Conservation (phyloP, 2,888 invertebrate genomes). For the Acleris sparsana region DNA sequence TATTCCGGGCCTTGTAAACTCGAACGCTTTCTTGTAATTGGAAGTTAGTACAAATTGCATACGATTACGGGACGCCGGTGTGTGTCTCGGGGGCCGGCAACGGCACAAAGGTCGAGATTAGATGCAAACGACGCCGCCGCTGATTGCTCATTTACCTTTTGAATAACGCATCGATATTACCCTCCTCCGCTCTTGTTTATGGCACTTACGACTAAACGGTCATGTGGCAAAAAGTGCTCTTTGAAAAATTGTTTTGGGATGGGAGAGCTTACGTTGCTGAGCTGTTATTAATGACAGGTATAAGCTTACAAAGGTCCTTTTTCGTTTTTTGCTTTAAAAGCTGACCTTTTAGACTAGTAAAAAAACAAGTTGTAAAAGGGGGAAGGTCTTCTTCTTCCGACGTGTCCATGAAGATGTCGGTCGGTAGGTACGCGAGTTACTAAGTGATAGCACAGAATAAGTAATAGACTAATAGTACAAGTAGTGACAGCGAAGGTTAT, state of each 20-base stretch:
- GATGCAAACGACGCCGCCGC: slow-evolving; percentile 76
- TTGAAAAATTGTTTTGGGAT: slow-evolving; percentile 31
- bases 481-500: no score
- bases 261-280: slow-evolving; percentile 7
- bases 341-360: no score
- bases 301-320: not conserved
- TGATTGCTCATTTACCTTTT: slow-evolving; percentile 80
- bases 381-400: no score
- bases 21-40: slow-evolving; percentile 36
- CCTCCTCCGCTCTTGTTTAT: slow-evolving; percentile 48
- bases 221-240: slow-evolving; percentile 24
- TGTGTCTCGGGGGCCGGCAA: slow-evolving; percentile 51
- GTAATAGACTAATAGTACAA: no score
- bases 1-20: slow-evolving; percentile 35
- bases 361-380: no score
- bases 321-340: no score
- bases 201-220: slow-evolving; percentile 33
- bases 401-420: no score
- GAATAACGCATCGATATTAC: slow-evolving; percentile 74
- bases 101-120: slow-evolving; percentile 65
- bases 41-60: slow-evolving; percentile 38
- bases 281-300: slow-evolving; percentile 24
- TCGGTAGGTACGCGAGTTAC: no score
- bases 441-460: no score
- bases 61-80: slow-evolving; percentile 50